These are phyloP conservation scores for Saturnia japonica DNA, from an alignment of 2,888 invertebrate genomes.

Conservation along the genomic window DNA sequence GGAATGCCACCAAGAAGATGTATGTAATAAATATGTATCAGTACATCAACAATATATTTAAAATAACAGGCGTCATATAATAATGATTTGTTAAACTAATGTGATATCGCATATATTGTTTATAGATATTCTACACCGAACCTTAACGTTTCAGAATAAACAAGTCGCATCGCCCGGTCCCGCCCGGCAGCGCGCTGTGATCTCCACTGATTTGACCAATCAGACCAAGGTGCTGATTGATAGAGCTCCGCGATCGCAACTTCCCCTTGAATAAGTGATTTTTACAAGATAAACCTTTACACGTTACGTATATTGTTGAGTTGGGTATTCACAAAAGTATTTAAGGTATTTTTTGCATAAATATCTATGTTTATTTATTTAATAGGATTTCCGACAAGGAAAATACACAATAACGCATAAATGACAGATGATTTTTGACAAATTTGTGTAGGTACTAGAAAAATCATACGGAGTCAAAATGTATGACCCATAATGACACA, in stretches of 20 bases:
- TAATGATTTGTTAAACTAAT: too few species aligned
- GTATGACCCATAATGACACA: too few species aligned
- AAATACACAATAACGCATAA: too few species aligned
- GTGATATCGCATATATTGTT: too few species aligned
- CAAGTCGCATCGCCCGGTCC: conserved; percentile 48
- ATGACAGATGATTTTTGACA: too few species aligned
- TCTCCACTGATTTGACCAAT: conserved; percentile 77
- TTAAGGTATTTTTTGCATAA: not conserved
- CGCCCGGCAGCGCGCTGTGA: conserved; percentile 54
- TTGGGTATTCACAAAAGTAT: not conserved
- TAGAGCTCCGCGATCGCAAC: conserved; percentile 11
- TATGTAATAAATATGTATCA: too few species aligned
- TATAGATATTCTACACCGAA: conserved; percentile 24
- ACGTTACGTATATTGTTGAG: not conserved
- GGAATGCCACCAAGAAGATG: too few species aligned
- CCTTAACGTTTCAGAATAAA: conserved; percentile 44
- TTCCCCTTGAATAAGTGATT: conserved; percentile 27
- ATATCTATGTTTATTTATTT: not conserved
- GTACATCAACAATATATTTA: too few species aligned
- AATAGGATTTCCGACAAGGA: too few species aligned
- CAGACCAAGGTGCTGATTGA: conserved; percentile 31
- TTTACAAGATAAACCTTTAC: conserved; percentile 6
- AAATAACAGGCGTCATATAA: too few species aligned
- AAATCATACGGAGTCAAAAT: too few species aligned
- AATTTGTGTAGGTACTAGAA: too few species aligned